Base-by-base conservation (phyloP, 2,797 vertebrate genomes). In the Eulemur albifrons region DNA sequence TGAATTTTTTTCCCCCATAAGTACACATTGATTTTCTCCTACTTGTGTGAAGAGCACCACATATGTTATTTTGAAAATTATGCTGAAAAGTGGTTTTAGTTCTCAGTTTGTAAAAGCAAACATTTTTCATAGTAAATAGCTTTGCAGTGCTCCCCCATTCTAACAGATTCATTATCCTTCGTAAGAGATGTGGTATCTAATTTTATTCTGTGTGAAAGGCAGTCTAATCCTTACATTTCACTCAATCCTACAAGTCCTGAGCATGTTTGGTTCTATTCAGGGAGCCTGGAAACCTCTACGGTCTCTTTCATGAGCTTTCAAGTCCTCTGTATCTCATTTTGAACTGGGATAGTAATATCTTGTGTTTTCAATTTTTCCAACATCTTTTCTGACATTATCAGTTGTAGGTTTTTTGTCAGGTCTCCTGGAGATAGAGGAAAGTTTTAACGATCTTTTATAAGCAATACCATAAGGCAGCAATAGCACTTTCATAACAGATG, bases 41-140 rank as follows among this genome's bases (percentile, higher is more conserved):
- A 35, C 20, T 70, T 75, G 25, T 43, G n/a, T 54, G 20, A 94
- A 89, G 11, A 88, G 45, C 5, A 79, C 18, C 82, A 91, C 18
- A 65, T 43, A 81, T 30, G 23, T 75, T 88, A 88, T 85, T 95
- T 95, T 69, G 75, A 84, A 97, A 94, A 85, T 88, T 50, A 59
- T 84, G 69, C 76, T 48, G 40, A 87, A 88, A 94, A 84, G 13
- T 72, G 40, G 25, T 65, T 96, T 77, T 59, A 27, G 35, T 73
- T 90, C 32, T 88, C 30, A 54, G 61, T 81, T 93, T 90, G 52
- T 43, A 88, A 88, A 94, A 63, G 67, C 20, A 59, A 82, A 86
- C 38, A 86, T 40, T 17, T 23, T 72, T 97, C 80, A 50, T 61
- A 81, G n/a, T 61, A 88, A 95, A 88, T 48, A 93, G 48, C 21